Evolutionary conservation across 53 echinoderm and acorn worm species (phyloP).

Genomic region (Echinarachnius parma): DNA sequence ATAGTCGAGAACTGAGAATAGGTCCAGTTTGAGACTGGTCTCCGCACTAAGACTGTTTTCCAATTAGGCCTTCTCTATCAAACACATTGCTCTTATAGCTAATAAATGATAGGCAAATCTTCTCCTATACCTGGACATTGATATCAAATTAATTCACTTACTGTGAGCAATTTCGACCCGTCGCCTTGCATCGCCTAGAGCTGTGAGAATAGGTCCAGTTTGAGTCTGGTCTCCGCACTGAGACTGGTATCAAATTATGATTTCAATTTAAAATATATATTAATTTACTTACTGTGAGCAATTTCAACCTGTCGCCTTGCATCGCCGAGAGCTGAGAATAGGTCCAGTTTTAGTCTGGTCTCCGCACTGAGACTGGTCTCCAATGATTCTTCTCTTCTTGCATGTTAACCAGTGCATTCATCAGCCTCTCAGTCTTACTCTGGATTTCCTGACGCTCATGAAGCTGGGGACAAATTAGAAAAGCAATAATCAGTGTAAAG

Average conservation of each 20-base stretch:
- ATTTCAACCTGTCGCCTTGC: conserved; percentile 95
- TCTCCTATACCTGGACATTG: too few relatives aligned
- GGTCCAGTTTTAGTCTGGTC: conserved; percentile 92
- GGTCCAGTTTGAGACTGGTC: too few relatives aligned
- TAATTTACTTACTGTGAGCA: conserved; percentile 84
- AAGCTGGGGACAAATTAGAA: conserved; percentile 44
- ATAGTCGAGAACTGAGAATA: too few relatives aligned
- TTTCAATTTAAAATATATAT: too few relatives aligned
- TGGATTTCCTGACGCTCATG: conserved; percentile 89
- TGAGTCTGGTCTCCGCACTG: conserved; percentile 96
- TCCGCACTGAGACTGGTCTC: conserved; percentile 97
- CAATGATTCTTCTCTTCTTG: conserved; percentile 88
- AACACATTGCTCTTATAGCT: too few relatives aligned
- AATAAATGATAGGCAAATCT: too few relatives aligned
- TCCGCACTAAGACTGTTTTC: too few relatives aligned
- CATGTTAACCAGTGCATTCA: conserved; percentile 92
- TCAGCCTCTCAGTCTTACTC: conserved; percentile 86
- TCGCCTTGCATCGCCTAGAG: conserved; percentile 84
- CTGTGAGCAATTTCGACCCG: conserved; percentile 94
- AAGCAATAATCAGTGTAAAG: too few relatives aligned
- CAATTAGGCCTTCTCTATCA: too few relatives aligned
- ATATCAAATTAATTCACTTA: too few relatives aligned
- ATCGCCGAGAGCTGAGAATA: conserved; percentile 92
- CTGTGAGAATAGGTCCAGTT: conserved; percentile 95
- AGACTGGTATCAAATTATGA: conserved; percentile 92